Evolutionary conservation across 2,797 vertebrate species (phyloP).

Genomic region (Threskiornis aethiopicus): DNA sequence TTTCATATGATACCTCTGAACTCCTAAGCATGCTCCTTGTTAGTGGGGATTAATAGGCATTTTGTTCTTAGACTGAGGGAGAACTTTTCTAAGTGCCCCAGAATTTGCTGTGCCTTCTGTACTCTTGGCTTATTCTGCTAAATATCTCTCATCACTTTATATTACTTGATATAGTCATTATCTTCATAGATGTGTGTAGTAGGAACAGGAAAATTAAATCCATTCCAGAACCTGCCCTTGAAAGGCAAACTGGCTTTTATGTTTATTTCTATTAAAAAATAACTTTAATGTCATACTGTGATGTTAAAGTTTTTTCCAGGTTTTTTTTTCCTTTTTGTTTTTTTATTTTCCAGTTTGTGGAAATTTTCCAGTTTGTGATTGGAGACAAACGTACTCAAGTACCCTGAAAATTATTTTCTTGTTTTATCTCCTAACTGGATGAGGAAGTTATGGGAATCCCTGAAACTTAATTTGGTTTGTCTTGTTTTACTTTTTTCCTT

Average conservation of each 20-base stretch:
- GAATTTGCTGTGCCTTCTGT: neutral
- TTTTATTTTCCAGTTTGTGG: neutral
- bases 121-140: neutral
- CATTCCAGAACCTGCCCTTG: neutral
- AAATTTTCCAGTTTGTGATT: neutral
- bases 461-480: neutral
- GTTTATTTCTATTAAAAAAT: neutral
- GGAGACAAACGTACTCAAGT: neutral
- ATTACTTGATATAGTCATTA: neutral
- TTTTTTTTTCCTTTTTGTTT: neutral
- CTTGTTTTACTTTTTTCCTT: neutral
- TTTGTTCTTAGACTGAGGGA: neutral
- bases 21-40: neutral
- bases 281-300: neutral
- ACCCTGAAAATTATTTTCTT: neutral
- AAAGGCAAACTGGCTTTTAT: neutral
- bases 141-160: constrained; percentile 3
- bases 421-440: neutral
- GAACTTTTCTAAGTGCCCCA: neutral
- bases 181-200: neutral
- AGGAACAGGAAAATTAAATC: neutral
- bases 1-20: neutral
- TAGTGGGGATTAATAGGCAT: neutral
- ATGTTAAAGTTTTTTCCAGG: rapidly evolving
- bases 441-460: neutral